Evolutionary conservation across 2,888 invertebrate species (phyloP), one percentile per base, ranked within the genome.

Genomic region (Lamellibrachia satsuma): DNA sequence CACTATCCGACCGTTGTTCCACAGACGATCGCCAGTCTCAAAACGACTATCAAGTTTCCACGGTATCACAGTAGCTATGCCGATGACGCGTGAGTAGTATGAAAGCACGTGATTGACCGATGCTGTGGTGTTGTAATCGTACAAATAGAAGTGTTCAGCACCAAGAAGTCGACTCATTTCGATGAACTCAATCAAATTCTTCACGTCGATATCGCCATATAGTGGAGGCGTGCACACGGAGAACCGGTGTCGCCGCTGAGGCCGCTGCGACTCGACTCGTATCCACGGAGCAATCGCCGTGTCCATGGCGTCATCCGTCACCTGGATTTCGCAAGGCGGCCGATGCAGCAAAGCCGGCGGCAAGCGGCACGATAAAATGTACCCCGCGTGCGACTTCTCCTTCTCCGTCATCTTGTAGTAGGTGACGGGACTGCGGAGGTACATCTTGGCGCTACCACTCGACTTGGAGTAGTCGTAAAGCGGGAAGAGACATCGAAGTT

Each of bases 1-100:
- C 92, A 95, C 93, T 27, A 95, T 94, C 93, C 96, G 96, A 1
- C 95, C 96, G 91, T 96, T 94, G 93, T 96, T 95, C 96, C 96
- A 96, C 11, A 95, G 94, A 15, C 55, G 15, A 27, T 52, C 9
- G 8, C 27, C 15, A 57, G 60, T 11, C 6, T 75, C 75, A 22
- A 75, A 75, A 7, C 92, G 91, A n/a, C 92, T n/a, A 0, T 95
- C 95, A 52, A 96, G 92, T 7, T 92, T 92, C 96, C 96, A 96
- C 0, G 95, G 94, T 90, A 95, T 93, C 27, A 95, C 93, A 7
- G 95, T 95, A 0, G 94, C 94, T n/a, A 95, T 90, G 51, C 93
- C 93, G 4, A 57, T 8, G 51, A 51, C n/a, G 75, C 22, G 22
- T 7, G 39, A 11, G 75, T 92, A 92, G 60, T 57, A 27, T 7